These are phyloP conservation scores for Erebia ligea DNA, from an alignment of 2,888 invertebrate genomes.

Conservation along the genomic window DNA sequence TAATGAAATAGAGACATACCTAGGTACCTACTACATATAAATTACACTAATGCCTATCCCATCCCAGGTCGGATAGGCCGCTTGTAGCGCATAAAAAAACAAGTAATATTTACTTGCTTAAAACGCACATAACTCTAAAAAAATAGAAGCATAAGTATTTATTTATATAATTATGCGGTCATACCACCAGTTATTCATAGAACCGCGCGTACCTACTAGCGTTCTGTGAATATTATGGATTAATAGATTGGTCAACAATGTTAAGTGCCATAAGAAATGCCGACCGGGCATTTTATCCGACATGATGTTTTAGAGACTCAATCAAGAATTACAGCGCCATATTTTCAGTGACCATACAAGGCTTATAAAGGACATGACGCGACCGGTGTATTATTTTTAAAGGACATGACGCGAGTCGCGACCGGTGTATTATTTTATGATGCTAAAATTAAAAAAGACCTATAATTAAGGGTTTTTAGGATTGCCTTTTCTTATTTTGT, in stretches of 20 bases:
- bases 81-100: too few species aligned
- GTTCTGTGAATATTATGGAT: conserved; percentile 7
- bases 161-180: background rate
- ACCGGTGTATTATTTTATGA: background rate
- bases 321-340: background rate
- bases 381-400: background rate
- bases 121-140: too few species aligned
- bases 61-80: too few species aligned
- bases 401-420: background rate
- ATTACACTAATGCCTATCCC: too few species aligned
- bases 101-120: too few species aligned
- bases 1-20: background rate
- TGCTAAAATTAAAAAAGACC: background rate
- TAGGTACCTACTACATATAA: background rate
- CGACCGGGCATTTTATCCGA: conserved; percentile 1
- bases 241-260: conserved; percentile 17
- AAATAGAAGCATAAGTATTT: too few species aligned
- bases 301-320: background rate
- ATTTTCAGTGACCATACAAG: background rate
- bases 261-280: conserved; percentile 17
- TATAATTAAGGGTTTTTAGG: background rate
- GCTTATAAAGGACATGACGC: background rate
- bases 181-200: background rate
- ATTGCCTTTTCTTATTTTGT: background rate
- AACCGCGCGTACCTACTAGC: background rate